Percentiles rank a stretch among this genome's conserved stretches.
These are phyloP conservation scores for Camponotus vicinus DNA, from an alignment of 1,140 invertebrate species.

Conservation along the genomic window DNA sequence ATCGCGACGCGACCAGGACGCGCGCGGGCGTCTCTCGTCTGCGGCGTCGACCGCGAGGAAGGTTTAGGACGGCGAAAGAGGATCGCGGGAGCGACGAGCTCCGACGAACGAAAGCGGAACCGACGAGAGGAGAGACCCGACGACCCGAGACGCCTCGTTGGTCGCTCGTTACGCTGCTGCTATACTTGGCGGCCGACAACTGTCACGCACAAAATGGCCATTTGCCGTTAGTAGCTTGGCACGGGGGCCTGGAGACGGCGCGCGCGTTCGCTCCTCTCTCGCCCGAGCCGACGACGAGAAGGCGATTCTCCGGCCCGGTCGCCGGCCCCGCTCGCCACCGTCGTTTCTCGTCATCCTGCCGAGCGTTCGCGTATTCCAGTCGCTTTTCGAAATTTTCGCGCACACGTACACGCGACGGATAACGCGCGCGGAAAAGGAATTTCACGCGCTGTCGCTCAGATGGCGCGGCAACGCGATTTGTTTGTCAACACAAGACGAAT, in stretches of 20 bases:
- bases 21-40: slow-evolving; percentile 46
- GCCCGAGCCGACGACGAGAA: slow-evolving; percentile 14
- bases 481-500: slow-evolving; percentile 63
- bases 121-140: slow-evolving; percentile 18
- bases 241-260: slow-evolving; percentile 78
- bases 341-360: no score
- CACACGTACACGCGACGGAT: neutral
- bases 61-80: neutral
- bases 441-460: slow-evolving; percentile 11
- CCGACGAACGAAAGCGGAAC: neutral
- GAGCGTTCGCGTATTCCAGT: neutral
- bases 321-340: neutral
- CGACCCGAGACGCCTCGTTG: slow-evolving; percentile 11
- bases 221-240: slow-evolving; percentile 85
- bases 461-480: slow-evolving; percentile 46
- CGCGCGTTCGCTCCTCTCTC: slow-evolving; percentile 55
- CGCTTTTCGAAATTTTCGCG: slow-evolving; percentile 63
- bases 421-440: neutral
- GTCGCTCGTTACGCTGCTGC: slow-evolving; percentile 32
- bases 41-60: slow-evolving; percentile 71
- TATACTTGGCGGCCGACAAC: slow-evolving; percentile 75
- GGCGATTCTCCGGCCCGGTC: slow-evolving; percentile 1
- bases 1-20: no score
- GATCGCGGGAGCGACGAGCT: neutral
- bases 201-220: slow-evolving; percentile 87